Percentiles rank a stretch among this genome's conserved stretches.
Conservation (phyloP, 2,888 invertebrate genomes). For the Slavum lentiscoides region DNA sequence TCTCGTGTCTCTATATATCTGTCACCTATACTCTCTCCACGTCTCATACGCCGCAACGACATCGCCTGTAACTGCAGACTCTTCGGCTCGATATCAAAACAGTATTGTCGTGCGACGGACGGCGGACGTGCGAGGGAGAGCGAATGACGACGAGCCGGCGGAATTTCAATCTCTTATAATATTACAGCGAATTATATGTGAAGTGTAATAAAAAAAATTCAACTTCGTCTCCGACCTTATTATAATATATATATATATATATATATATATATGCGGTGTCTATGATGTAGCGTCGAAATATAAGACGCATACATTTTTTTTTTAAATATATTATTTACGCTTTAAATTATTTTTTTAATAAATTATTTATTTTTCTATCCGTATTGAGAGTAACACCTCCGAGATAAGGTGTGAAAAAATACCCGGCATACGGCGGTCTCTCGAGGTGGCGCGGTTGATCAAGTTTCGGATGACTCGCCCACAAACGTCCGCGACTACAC, state of each 20-base stretch:
- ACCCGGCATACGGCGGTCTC: too few species aligned
- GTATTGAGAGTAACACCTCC: too few species aligned
- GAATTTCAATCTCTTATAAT: conserved; percentile 23
- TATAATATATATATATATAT: neutral
- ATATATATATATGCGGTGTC: neutral
- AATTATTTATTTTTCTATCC: too few species aligned
- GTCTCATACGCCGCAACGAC: neutral
- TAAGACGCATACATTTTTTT: too few species aligned
- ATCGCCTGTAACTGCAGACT: neutral
- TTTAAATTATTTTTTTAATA: too few species aligned
- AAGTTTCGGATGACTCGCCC: too few species aligned
- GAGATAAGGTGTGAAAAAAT: too few species aligned
- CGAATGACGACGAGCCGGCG: neutral
- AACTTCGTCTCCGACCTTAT: neutral
- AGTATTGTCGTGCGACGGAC: conserved; percentile 6
- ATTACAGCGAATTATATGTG: neutral
- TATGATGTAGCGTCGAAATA: too few species aligned
- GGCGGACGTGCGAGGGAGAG: neutral
- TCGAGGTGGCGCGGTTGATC: too few species aligned
- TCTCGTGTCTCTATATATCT: too few species aligned
- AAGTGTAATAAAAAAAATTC: conserved; percentile 1
- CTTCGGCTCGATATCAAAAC: conserved; percentile 16
- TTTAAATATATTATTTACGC: too few species aligned
- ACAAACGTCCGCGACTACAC: neutral
- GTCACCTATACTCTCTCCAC: too few species aligned